These are phyloP conservation scores for Gymnocheta viridis DNA, from an alignment of 2,888 invertebrate species.

Conservation along the genomic window DNA sequence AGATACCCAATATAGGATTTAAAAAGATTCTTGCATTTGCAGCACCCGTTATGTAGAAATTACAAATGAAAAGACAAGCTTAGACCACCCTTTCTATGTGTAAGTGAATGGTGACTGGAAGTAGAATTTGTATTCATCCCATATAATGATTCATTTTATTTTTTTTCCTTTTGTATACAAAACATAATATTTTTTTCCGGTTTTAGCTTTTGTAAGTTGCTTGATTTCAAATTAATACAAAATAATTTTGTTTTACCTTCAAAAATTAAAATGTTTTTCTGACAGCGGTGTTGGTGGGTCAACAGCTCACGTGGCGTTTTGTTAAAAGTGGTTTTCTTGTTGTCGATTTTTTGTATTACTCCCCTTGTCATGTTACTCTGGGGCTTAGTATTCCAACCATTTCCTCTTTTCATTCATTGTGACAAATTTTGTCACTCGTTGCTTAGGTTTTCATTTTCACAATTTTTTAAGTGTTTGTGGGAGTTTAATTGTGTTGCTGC, in stretches of 20 bases:
- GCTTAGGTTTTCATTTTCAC: background rate
- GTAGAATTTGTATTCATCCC: background rate
- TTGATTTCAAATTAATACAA: background rate
- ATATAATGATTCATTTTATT: no score
- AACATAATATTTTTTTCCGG: background rate
- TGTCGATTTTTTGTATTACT: background rate
- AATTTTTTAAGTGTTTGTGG: background rate
- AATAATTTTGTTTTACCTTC: background rate
- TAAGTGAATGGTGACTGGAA: background rate
- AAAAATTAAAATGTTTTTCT: background rate
- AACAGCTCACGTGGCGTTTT: slow-evolving; percentile 2
- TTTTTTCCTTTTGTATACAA: no score
- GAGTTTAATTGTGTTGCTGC: background rate
- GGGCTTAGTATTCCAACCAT: background rate
- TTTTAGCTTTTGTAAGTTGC: background rate
- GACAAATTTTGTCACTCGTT: slow-evolving; percentile 29
- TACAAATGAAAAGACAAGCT: no score
- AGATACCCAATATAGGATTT: no score
- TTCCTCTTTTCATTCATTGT: slow-evolving; percentile 13
- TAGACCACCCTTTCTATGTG: no score
- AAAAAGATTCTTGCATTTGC: no score
- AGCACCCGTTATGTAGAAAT: no score
- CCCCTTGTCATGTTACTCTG: background rate
- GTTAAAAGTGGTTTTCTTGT: background rate
- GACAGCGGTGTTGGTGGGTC: background rate